Base-by-base conservation (phyloP, 2,113 vertebrate genomes). In the Dinomys branickii region DNA sequence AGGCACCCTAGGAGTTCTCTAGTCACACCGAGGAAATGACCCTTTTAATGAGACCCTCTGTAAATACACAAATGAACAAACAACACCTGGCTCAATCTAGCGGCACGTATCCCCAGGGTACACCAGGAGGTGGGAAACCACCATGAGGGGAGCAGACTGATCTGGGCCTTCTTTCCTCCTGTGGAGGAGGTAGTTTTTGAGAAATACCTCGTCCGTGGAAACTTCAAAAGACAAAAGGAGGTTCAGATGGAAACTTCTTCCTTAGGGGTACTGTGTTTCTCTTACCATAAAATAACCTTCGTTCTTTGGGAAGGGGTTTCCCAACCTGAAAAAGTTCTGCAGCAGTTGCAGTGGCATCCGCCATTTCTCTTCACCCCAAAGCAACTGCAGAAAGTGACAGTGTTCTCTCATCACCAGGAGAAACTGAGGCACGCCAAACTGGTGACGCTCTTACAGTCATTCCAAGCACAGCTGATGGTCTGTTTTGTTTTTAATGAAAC, bases 401-500 rank as follows among this genome's bases (percentile, higher is more conserved):
- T 52, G 16, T 90, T 92, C 85, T 90, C 58, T 58, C 52, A 28
- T 52, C 65, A 11, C 9, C 61, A 22, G 69, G 71, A 94, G 38
- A 93, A 73, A 73, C 41, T 24, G n/a, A 94, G 77, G 52, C 35
- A 20, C 30, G 38, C 20, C 41, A 52, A 35, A 14, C 16, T 5
- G 47, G 77, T 35, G 54, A 89, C 44, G 41, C 81, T 88, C 80
- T 78, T 28, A 13, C 7, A 38, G n/a, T 61, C 58, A 67, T 71
- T 71, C 65, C 41, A 7, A 54, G 30, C 41, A 50, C n/a, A 54
- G 77, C 50, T 41, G 28, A 30, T 38, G 6, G 75, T 84, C 81
- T 94, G 41, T 88, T 95, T 90, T 54, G 61, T 83, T 96, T 81
- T 59, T 85, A 91, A 86, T 93, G 86, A 96, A 93, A 97, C 73